Evolutionary conservation across 2,113 vertebrate genomes (phyloP), one percentile per base, ranked within the genome.

Genomic region (Psilopsiagon aymara): DNA sequence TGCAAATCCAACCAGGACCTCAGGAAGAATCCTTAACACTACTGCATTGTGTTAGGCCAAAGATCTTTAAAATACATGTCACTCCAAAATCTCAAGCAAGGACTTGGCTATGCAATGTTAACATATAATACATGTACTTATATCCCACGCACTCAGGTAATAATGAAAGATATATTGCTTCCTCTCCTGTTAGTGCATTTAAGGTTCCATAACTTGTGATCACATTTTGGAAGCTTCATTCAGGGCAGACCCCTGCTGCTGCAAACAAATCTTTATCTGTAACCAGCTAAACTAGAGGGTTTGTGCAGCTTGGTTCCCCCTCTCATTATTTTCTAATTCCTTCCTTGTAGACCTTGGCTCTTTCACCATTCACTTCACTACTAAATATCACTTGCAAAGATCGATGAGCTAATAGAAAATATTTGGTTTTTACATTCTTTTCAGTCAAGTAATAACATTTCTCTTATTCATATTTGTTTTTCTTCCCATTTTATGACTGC

Each of bases 401-500:
- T 33, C 63, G n/a, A 44, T 25, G 9, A 94, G 44, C 14, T 57
- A 62, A 75, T 31, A 47, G 67, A 67, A 79, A 41, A 53, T 25
- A 0, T 75, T 88, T 1, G 28, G 71, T 68, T 11, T 13, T 17
- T 71, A 19, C 5, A 2, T 9, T 53, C 10, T 53, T 78, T 79
- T 47, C 51, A 53, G 4, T 11, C n/a, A 70, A 64, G 17, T 29
- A 8, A 27, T 20, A 91, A 35, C 7, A 17, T 24, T 66, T 64
- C 1, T 49, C 0, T 10, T 28, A 55, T 82, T 46, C 43, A 1
- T 1, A 62, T 53, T 76, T 63, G 6, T 0, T 33, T 69, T 81
- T 33, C 6, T 64, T 63, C 2, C 1, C 12, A 49, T 82, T 39
- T 28, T 77, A 53, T n/a, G 1, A 17, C 83, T 7, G 12, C 7